These are phyloP conservation scores for Chiridota heheva DNA, from an alignment of 35 echinoderm and acorn worm species.

Conservation along the genomic window DNA sequence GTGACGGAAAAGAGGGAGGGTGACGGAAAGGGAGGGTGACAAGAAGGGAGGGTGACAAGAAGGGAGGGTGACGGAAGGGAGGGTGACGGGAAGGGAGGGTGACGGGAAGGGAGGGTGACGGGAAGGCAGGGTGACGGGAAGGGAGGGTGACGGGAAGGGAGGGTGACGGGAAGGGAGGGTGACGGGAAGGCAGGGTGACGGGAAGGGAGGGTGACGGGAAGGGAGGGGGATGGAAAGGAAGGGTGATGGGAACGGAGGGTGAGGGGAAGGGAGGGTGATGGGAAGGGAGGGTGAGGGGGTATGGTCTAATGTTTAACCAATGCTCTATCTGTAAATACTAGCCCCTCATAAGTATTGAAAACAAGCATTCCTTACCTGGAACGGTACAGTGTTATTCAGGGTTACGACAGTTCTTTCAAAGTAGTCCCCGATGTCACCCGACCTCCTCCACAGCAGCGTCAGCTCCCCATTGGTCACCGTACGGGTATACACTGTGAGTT, in stretches of 20 bases:
- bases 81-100: background rate
- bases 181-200: background rate
- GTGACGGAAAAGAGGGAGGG: background rate
- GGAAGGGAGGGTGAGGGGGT: background rate
- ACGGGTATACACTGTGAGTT: slow-evolving; percentile 42
- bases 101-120: background rate
- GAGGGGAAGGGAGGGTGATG: background rate
- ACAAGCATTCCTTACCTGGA: slow-evolving; percentile 13
- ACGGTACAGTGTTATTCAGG: slow-evolving; percentile 13
- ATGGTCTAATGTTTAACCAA: background rate
- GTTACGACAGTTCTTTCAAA: slow-evolving; percentile 22
- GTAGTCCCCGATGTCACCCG: slow-evolving; percentile 17
- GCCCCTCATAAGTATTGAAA: background rate
- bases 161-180: background rate
- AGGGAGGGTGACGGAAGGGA: background rate
- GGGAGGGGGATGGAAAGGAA: background rate
- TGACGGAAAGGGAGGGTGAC: background rate
- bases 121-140: background rate
- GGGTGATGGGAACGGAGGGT: background rate
- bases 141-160: background rate
- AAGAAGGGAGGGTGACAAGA: background rate
- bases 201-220: background rate
- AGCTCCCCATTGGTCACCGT: slow-evolving; percentile 47
- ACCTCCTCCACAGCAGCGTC: background rate
- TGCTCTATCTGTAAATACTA: background rate